Evolutionary conservation across 1,140 invertebrate species (phyloP).

Genomic region (Apis laboriosa): DNA sequence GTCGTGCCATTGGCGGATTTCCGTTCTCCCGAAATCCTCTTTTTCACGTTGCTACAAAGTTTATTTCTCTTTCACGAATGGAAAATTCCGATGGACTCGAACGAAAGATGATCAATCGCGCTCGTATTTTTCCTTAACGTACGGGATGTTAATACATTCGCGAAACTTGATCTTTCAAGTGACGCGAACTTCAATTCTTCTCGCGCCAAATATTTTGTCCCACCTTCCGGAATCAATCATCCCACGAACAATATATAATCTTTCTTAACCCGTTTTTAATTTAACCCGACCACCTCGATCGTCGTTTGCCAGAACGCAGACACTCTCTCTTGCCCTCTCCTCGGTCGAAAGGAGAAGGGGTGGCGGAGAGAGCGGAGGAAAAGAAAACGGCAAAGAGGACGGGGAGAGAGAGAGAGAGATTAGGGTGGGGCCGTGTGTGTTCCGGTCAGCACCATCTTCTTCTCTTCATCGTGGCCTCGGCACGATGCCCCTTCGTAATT

Average conservation of each 20-base stretch:
- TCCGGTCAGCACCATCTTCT: constrained; percentile 62
- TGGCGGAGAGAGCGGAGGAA: background rate
- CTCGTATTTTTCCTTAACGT: constrained; percentile 25
- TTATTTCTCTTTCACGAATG: too few species aligned
- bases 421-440: constrained; percentile 63
- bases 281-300: constrained; percentile 54
- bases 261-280: constrained; percentile 1
- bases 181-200: too few species aligned
- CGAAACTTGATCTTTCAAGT: too few species aligned
- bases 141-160: too few species aligned
- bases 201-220: background rate
- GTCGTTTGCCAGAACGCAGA: constrained; percentile 52
- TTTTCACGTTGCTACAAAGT: background rate
- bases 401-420: too few species aligned
- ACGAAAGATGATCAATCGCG: constrained; percentile 26
- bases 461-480: constrained; percentile 55
- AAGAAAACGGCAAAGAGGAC: background rate
- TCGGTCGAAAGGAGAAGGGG: constrained; percentile 22
- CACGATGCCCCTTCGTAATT: constrained; percentile 70
- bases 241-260: too few species aligned
- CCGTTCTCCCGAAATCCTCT: background rate
- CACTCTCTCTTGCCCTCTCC: constrained; percentile 49
- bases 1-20: too few species aligned
- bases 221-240: too few species aligned
- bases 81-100: background rate